Evolutionary conservation across 2,797 vertebrate species (phyloP), one percentile per base, ranked within the genome.

Genomic region (Staurois parvus): DNA sequence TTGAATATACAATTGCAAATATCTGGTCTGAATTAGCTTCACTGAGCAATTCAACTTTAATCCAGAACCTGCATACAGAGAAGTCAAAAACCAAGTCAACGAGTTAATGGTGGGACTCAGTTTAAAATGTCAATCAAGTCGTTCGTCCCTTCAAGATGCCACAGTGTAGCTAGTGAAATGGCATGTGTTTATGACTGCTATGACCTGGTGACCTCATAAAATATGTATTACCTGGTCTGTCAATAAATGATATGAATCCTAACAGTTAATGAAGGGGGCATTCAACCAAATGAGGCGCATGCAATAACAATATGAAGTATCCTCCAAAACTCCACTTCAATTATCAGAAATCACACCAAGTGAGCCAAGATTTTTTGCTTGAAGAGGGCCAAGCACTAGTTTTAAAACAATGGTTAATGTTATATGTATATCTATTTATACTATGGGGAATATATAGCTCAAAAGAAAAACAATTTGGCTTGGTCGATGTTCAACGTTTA

Each of bases 151-250:
- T 67, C 37, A 66, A 66, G 37, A 30, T 79, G 19, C 26, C 17
- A 45, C 12, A 37, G 9, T 29, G 64, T 59, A 68, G 34, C 12
- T 79, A 32, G 28, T 30, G 37, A 13, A 6, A 10, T 28, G 76
- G 7, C 28, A n/a, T 48, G 26, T 48, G 26, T 24, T 30, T 28
- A 78, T 13, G 8, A 32, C 30, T 40, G 45, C 34, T 66, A 21
- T 34, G 76, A 66, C 34, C 76, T 6, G 5, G 6, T 66, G 76
- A 78, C 59, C 59, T 78, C n/a, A 66, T 42, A 78, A 37, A 78
- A 78, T 21, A 10, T 37, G 28, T 17, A 28, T 28, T 66, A 40
- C 34, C 19, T 59, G 52, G 52, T 59, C 52, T 56, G 52, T 19
- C 52, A 59, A 59, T 59, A 59, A 59, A 19, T 9, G 19, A 6